Evolutionary conservation across 2,113 vertebrate genomes (phyloP).

Genomic region (Gavia stellata): DNA sequence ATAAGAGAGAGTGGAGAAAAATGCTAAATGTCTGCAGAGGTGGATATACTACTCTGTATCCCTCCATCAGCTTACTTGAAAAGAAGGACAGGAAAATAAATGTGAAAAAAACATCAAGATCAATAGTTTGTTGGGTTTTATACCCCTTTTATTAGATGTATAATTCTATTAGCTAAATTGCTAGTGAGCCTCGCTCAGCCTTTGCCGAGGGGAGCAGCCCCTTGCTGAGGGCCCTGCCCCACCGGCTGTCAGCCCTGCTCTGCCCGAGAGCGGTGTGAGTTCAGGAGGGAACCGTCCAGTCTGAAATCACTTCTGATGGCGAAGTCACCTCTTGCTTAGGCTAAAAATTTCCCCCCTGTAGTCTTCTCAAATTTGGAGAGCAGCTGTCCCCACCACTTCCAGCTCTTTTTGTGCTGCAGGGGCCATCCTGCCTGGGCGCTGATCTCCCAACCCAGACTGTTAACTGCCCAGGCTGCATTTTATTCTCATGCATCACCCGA

Average conservation of each 20-base stretch:
- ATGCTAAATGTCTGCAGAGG: not conserved
- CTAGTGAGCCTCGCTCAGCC: not conserved
- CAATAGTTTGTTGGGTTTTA: not conserved
- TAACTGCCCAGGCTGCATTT: not conserved
- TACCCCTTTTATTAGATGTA: not conserved
- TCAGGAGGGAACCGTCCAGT: rapidly evolving
- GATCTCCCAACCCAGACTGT: not conserved
- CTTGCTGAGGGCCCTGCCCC: not conserved
- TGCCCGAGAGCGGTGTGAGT: rapidly evolving
- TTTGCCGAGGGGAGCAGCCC: not conserved
- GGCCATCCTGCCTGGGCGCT: rapidly evolving
- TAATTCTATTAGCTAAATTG: not conserved
- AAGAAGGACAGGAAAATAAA: not conserved
- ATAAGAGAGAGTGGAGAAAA: not conserved
- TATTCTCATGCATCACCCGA: not conserved
- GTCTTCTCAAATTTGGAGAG: not conserved
- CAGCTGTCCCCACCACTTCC: not conserved
- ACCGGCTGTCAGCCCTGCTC: rapidly evolving
- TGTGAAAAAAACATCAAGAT: not conserved
- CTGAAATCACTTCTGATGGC: not conserved
- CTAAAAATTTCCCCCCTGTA: not conserved
- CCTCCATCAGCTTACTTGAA: not conserved
- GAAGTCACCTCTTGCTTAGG: not conserved
- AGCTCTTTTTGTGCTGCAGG: not conserved
- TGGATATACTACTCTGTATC: not conserved